Percentiles rank a stretch among this genome's conserved stretches.
Evolutionary conservation across 2,113 vertebrate species (phyloP).

Genomic region (Pipa parva): DNA sequence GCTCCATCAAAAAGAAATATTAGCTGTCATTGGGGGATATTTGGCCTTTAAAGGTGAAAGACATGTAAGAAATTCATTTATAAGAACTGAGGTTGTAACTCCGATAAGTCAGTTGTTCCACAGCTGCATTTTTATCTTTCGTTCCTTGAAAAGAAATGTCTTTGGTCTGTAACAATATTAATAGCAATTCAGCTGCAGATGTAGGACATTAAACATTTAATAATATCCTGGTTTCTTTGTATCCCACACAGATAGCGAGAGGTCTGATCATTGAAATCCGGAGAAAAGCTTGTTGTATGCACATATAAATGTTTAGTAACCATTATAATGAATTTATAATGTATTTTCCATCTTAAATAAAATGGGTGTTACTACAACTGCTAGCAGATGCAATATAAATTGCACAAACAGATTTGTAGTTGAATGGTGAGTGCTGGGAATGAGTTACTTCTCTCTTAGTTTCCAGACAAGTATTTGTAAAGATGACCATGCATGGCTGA

Average conservation of each 20-base stretch:
- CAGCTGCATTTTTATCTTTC: background rate
- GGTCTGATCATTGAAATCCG: background rate
- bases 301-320: too few relatives aligned
- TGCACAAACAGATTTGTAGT: too few relatives aligned
- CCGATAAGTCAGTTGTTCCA: background rate
- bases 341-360: too few relatives aligned
- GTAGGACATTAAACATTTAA: background rate
- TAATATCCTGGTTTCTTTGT: background rate
- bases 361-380: too few relatives aligned
- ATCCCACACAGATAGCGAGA: background rate
- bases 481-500: too few relatives aligned
- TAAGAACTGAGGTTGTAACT: background rate
- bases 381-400: too few relatives aligned
- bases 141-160: background rate
- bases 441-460: too few relatives aligned
- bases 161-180: background rate
- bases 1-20: too few relatives aligned
- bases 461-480: too few relatives aligned
- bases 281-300: background rate
- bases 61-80: background rate
- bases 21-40: too few relatives aligned
- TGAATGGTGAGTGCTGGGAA: too few relatives aligned
- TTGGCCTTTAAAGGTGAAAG: background rate
- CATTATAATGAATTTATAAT: too few relatives aligned
- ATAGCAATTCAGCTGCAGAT: background rate